phyloP scores from a whole-genome alignment of 2,797 vertebrate genomes.

The Pachyuromys duprasi region DNA sequence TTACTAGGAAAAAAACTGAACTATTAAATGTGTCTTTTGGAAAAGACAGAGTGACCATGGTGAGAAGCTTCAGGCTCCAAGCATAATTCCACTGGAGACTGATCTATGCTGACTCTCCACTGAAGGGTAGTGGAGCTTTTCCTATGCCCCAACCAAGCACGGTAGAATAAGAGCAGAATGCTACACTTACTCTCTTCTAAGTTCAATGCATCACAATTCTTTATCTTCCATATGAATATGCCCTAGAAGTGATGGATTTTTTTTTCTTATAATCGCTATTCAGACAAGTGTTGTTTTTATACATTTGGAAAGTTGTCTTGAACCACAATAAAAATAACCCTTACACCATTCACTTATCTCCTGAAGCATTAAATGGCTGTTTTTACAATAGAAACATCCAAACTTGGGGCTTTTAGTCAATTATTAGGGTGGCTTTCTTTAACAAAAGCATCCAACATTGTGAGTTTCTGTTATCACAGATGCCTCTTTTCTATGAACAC shows the following conservation, averaged over 20 bases:
- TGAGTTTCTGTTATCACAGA: neutral
- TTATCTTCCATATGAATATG: neutral
- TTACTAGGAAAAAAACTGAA: neutral
- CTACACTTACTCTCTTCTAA: neutral
- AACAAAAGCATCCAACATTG: neutral
- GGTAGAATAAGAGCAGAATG: neutral
- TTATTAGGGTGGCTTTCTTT: slow-evolving; percentile 33
- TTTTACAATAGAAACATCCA: neutral
- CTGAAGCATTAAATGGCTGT: slow-evolving; percentile 25
- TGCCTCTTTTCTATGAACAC: neutral
- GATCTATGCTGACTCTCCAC: neutral
- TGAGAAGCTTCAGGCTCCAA: neutral
- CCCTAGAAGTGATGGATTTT: neutral
- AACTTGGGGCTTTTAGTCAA: neutral
- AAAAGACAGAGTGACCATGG: neutral
- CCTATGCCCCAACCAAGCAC: neutral
- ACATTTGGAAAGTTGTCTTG: neutral
- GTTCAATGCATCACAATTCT: neutral
- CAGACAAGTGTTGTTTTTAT: slow-evolving; percentile 1
- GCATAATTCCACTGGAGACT: neutral
- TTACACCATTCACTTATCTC: neutral
- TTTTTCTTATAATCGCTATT: slow-evolving; percentile 1
- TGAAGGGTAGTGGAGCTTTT: neutral
- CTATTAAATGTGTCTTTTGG: neutral
- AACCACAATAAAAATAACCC: neutral